Conservation (phyloP, 2,113 vertebrate genomes). For the Epinephelus lanceolatus region DNA sequence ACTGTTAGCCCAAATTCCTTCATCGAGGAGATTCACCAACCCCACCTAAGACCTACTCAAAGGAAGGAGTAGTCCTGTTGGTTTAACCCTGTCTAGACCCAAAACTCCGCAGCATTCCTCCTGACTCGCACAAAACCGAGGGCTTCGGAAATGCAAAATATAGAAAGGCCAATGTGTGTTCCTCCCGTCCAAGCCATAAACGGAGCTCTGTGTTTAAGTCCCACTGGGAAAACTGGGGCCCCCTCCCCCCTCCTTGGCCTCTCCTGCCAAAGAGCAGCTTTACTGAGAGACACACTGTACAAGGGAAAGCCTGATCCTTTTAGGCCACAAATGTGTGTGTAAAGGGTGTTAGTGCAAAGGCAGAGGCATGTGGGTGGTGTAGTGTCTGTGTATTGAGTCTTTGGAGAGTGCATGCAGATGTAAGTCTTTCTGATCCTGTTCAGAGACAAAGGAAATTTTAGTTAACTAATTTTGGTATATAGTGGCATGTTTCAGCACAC, state of each 20-base stretch:
- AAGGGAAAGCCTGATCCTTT: conserved; percentile 61
- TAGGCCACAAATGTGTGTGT: conserved; percentile 57
- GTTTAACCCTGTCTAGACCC: conserved; percentile 63
- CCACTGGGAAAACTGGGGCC: conserved; percentile 57
- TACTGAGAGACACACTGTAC: conserved; percentile 70
- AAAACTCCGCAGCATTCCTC: conserved; percentile 57
- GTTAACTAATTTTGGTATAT: background rate
- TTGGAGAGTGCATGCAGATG: conserved; percentile 45
- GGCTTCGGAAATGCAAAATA: conserved; percentile 61
- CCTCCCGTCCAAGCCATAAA: conserved; percentile 71
- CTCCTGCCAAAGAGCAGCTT: conserved; percentile 64
- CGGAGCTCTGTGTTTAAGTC: conserved; percentile 74
- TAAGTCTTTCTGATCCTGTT: background rate
- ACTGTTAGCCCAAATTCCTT: conserved; percentile 38
- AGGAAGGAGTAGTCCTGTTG: conserved; percentile 50
- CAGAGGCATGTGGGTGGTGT: conserved; percentile 46
- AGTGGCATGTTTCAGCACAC: background rate
- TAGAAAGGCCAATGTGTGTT: conserved; percentile 73
- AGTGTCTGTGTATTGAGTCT: conserved; percentile 43
- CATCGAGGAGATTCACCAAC: conserved; percentile 38
- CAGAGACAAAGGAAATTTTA: background rate
- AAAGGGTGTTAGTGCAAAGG: conserved; percentile 65
- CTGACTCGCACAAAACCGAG: conserved; percentile 18
- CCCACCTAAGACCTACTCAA: conserved; percentile 41
- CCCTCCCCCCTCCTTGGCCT: conserved; percentile 46